Conservation (phyloP, 1,140 invertebrate species). For the Carposina sasakii region DNA sequence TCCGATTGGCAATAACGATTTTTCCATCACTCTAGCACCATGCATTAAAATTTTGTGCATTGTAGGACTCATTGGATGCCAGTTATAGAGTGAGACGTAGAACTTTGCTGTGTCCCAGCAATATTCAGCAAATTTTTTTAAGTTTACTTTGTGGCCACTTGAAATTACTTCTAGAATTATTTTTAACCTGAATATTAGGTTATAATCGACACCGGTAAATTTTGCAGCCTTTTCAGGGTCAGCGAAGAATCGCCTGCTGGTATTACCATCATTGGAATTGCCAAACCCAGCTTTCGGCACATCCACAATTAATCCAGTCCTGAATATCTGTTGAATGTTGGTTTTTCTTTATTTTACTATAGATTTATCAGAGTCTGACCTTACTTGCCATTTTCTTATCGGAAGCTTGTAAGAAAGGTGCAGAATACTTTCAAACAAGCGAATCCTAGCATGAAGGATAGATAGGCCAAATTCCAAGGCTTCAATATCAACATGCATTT, state of each 20-base stretch:
- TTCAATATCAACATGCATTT: neutral
- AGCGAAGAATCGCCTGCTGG: conserved; percentile 39
- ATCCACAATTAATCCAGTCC: conserved; percentile 31
- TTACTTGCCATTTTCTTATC: conserved; percentile 30
- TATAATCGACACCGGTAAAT: conserved; percentile 32
- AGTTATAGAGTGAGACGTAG: conserved; percentile 9
- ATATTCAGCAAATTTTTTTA: conserved; percentile 5
- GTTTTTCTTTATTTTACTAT: conserved; percentile 17
- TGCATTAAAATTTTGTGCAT: conserved; percentile 16
- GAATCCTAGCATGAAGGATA: conserved; percentile 26
- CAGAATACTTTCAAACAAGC: conserved; percentile 26
- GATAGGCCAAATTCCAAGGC: conserved; percentile 19
- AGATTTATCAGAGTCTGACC: conserved; percentile 8
- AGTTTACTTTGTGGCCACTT: conserved; percentile 7
- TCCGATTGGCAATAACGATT: conserved; percentile 34
- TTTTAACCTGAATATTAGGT: conserved; percentile 22
- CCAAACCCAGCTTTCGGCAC: conserved; percentile 40
- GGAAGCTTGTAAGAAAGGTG: conserved; percentile 27
- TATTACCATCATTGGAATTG: conserved; percentile 49
- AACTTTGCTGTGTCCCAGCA: conserved; percentile 4
- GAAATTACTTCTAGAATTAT: conserved; percentile 11
- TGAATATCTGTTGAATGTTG: conserved; percentile 11
- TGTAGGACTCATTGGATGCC: conserved; percentile 12
- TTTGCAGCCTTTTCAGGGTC: conserved; percentile 20
- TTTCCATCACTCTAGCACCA: conserved; percentile 9